Evolutionary conservation across 2,113 vertebrate genomes (phyloP), one percentile per base, ranked within the genome.

Genomic region (Pampusana beccarii): DNA sequence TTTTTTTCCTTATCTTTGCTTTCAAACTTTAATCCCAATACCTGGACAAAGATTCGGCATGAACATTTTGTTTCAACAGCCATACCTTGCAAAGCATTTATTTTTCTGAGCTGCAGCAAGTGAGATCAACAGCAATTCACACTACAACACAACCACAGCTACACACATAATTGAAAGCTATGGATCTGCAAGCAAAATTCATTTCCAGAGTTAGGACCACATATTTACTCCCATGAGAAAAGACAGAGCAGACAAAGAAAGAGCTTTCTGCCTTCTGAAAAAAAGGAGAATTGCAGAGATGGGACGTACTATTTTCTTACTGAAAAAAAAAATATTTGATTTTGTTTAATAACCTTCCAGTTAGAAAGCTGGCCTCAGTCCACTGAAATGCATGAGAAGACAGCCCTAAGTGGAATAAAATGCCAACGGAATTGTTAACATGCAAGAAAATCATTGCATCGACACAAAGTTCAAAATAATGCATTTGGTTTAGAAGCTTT

Each of bases 121-220:
- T 60, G 40, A 92, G 70, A 93, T 91, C 73, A 85, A 89, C 86
- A 87, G 70, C 86, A 95, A 87, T 91, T 96, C 88, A 91, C 65
- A 50, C 85, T 71, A 28, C 53, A 64, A 57, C 61, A 81, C 12
- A 33, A 77, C 36, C 58, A 58, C 50, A 75, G 86, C 91, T 69
- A 81, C 67, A 74, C 61, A 15, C 40, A 60, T 69, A 93, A 84
- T 61, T 62, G 95, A 84, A 86, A 92, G 50, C 86, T 57, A 89
- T 8, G 61, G 69, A 92, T 86, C 83, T 93, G 77, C 65, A 95
- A 94, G 54, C 69, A 96, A 94, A 95, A 95, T 85, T 88, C 9
- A 94, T 70, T 93, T 94, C 87, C 85, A 74, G 85, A 80, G 31
- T 56, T 65, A 91, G 80, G 40, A 65, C 29, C 44, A 54, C 79